phyloP scores from a whole-genome alignment of 2,113 vertebrate genomes.

The Hiodon tergisus region DNA sequence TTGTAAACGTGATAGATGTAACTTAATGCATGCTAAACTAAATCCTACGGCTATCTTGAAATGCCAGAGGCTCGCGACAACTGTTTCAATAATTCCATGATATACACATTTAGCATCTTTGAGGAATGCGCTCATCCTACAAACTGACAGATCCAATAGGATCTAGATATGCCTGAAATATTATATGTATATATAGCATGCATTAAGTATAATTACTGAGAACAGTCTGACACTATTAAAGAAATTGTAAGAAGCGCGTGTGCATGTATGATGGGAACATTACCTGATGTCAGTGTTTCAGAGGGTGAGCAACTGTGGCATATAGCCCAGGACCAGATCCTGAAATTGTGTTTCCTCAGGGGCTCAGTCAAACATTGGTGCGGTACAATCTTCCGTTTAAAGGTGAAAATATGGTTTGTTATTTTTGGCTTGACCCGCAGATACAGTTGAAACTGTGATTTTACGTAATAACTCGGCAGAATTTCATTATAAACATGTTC shows the following conservation, averaged over 20 bases:
- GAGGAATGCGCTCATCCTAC: neutral
- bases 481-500: too few relatives aligned
- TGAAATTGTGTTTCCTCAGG: too few relatives aligned
- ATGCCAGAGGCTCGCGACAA: neutral
- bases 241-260: neutral
- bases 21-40: neutral
- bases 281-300: neutral
- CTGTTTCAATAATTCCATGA: neutral
- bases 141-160: neutral
- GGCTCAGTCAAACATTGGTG: too few relatives aligned
- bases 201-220: slow-evolving; percentile 8
- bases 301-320: neutral
- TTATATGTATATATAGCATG: neutral
- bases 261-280: neutral
- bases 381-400: too few relatives aligned
- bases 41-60: neutral
- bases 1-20: too few relatives aligned
- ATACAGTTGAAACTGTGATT: too few relatives aligned
- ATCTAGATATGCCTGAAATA: slow-evolving; percentile 7
- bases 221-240: neutral
- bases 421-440: too few relatives aligned
- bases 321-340: too few relatives aligned
- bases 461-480: too few relatives aligned
- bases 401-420: too few relatives aligned
- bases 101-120: neutral